Percentiles rank a stretch among this genome's conserved stretches.
These are phyloP conservation scores for Heliothis subflexa DNA, from an alignment of 1,140 invertebrate species.

Conservation along the genomic window DNA sequence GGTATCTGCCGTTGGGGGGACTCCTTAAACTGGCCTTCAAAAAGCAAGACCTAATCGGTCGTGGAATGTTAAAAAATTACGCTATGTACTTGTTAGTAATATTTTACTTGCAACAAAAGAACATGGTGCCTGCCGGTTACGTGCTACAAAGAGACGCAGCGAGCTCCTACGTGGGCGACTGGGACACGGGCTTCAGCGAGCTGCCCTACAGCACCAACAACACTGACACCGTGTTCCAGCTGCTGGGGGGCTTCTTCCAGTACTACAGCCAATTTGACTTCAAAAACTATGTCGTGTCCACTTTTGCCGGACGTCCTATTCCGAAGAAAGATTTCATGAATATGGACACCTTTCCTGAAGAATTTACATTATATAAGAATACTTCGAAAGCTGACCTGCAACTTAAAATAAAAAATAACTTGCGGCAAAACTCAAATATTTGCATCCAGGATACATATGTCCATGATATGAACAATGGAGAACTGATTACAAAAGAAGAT, in stretches of 20 bases:
- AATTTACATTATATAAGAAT: background rate
- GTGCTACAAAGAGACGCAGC: background rate
- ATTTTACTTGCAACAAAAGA: conserved; percentile 30
- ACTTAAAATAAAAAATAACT: background rate
- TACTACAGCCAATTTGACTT: conserved; percentile 33
- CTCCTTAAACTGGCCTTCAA: background rate
- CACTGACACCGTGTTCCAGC: background rate
- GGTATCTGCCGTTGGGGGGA: background rate
- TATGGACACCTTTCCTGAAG: conserved; percentile 2
- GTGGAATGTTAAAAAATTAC: background rate
- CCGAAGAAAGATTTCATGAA: background rate
- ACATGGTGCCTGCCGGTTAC: background rate
- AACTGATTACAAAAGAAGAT: background rate
- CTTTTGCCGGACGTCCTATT: background rate
- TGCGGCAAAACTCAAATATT: background rate
- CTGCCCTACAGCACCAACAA: background rate
- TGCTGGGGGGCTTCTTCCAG: conserved; percentile 38
- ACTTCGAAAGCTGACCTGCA: background rate
- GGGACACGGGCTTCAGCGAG: conserved; percentile 5
- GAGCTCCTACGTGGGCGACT: background rate
- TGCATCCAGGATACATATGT: background rate
- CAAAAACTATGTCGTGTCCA: conserved; percentile 1
- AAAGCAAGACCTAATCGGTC: background rate
- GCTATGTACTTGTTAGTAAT: conserved; percentile 4
- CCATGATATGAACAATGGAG: background rate